Percentiles rank a stretch among this genome's conserved stretches.
These are phyloP conservation scores for Siniperca scherzeri DNA, from an alignment of 2,797 vertebrate species.

Conservation along the genomic window DNA sequence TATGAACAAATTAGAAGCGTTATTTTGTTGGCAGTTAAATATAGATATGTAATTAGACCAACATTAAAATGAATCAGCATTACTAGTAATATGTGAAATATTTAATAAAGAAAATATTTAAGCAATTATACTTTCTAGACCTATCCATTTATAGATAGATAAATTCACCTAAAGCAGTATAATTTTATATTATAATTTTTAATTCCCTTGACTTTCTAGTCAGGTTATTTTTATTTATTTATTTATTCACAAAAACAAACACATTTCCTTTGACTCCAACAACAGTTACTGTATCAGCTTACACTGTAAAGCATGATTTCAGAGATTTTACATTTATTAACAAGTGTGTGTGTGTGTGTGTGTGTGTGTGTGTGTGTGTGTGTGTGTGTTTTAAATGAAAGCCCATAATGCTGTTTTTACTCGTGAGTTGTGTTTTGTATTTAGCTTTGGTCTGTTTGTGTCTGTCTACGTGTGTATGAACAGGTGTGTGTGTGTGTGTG, in stretches of 20 bases:
- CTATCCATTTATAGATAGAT: neutral
- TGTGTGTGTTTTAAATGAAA: neutral
- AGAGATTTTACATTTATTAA: neutral
- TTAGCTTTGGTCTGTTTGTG: conserved; percentile 39
- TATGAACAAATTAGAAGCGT: neutral
- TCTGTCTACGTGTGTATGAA: conserved; percentile 7
- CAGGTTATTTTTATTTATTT: neutral
- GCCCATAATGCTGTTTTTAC: neutral
- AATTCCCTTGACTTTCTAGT: neutral
- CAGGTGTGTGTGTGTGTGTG: conserved; percentile 2
- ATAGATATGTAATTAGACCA: neutral
- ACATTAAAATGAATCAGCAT: neutral
- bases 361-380: neutral
- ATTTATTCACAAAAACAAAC: neutral
- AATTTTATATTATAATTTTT: neutral
- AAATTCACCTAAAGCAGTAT: neutral
- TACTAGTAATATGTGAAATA: neutral
- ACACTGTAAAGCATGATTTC: neutral
- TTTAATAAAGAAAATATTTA: neutral
- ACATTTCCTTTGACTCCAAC: neutral
- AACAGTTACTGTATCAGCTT: neutral
- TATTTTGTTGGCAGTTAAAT: neutral
- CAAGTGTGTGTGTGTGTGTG: neutral
- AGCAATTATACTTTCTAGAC: neutral
- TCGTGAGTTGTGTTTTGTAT: conserved; percentile 7